Conservation (phyloP, 2,888 invertebrate genomes). For the Eupithecia insigniata region DNA sequence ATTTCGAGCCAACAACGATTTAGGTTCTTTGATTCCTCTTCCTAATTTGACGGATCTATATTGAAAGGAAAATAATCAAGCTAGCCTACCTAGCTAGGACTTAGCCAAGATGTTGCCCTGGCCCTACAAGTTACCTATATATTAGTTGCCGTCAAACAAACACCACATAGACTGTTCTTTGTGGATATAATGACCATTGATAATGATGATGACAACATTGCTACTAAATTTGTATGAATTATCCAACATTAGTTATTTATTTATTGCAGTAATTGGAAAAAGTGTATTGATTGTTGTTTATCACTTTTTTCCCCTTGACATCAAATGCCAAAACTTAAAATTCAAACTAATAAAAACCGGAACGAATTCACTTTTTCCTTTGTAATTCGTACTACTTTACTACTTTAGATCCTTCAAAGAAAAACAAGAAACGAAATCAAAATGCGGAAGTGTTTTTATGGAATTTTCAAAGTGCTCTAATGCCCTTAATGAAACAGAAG, state of each 20-base stretch:
- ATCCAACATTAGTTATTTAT: neutral
- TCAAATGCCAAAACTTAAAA: neutral
- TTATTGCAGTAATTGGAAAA: neutral
- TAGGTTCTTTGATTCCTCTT: neutral
- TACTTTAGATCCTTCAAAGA: slow-evolving; percentile 40
- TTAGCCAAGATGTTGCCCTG: neutral
- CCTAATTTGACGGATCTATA: neutral
- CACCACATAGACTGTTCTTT: too few species aligned
- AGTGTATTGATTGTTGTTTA: neutral
- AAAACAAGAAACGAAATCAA: slow-evolving; percentile 47
- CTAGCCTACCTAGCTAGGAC: too few species aligned
- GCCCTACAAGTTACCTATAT: neutral
- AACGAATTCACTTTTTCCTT: slow-evolving; percentile 9
- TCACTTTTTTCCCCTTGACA: too few species aligned
- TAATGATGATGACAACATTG: neutral
- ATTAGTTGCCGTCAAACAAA: too few species aligned
- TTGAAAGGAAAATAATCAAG: neutral
- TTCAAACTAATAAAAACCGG: neutral
- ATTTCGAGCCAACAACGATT: neutral
- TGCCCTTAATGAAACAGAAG: slow-evolving; percentile 60
- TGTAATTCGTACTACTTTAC: slow-evolving; percentile 2
- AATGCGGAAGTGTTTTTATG: slow-evolving; percentile 43
- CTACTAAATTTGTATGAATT: neutral
- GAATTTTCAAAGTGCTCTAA: slow-evolving; percentile 49
- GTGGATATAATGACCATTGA: too few species aligned